Percentiles rank a stretch among this genome's conserved stretches.
These are phyloP conservation scores for Drosophila bunnanda DNA, from an alignment of 2,888 invertebrate genomes.

Conservation along the genomic window DNA sequence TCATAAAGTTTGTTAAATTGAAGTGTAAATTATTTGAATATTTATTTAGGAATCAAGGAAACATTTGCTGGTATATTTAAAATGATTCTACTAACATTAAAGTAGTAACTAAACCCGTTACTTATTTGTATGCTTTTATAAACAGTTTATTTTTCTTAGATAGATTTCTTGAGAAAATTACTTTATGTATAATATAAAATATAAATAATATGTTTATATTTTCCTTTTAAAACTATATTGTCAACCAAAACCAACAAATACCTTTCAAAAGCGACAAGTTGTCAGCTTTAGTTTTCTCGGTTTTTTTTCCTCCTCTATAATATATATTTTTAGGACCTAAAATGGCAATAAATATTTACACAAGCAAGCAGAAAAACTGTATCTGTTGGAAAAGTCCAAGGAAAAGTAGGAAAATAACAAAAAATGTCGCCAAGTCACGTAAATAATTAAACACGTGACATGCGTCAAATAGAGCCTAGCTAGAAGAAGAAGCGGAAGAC, in stretches of 20 bases:
- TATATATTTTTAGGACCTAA: constrained; percentile 22
- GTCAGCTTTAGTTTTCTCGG: constrained; percentile 15
- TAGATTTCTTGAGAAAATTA: not conserved
- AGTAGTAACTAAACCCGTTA: not conserved
- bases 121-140: not conserved
- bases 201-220: too few species aligned
- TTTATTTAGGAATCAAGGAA: not conserved
- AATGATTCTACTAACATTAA: not conserved
- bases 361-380: constrained; percentile 55
- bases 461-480: constrained; percentile 73
- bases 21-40: not conserved
- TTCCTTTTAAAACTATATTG: not conserved
- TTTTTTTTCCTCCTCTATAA: not conserved
- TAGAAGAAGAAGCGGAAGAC: constrained; percentile 2
- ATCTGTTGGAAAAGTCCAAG: constrained; percentile 10
- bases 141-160: not conserved
- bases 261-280: constrained; percentile 10
- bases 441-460: constrained; percentile 85
- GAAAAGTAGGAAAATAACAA: constrained; percentile 15
- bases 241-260: constrained; percentile 6
- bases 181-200: too few species aligned
- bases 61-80: not conserved
- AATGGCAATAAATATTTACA: constrained; percentile 79
- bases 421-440: constrained; percentile 84
- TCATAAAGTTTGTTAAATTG: not conserved